Evolutionary conservation across 2,113 vertebrate genomes (phyloP).

Genomic region (Serilophus lunatus): DNA sequence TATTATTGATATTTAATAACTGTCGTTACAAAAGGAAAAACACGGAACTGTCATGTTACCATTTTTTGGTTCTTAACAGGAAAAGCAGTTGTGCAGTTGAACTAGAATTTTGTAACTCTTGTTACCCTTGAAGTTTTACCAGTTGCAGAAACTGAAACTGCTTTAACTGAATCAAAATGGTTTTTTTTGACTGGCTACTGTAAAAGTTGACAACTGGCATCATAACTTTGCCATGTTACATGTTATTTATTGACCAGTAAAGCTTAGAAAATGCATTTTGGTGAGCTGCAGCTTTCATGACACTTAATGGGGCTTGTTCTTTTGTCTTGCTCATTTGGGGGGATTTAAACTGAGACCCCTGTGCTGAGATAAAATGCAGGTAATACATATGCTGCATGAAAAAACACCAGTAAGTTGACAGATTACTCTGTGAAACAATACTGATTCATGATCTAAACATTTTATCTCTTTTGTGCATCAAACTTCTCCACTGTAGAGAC

Average conservation of each 20-base stretch:
- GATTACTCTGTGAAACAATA: neutral
- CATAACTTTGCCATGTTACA: neutral
- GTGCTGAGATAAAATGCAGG: neutral
- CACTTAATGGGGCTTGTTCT: neutral
- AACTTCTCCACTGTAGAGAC: neutral
- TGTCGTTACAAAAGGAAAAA: neutral
- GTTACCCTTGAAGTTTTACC: neutral
- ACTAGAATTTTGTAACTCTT: neutral
- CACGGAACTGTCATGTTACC: neutral
- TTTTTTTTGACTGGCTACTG: neutral
- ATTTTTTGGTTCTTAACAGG: neutral
- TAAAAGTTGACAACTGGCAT: neutral
- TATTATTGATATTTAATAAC: neutral
- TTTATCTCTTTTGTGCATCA: neutral
- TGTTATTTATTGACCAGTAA: neutral
- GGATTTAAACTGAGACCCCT: neutral
- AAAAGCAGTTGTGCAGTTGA: neutral
- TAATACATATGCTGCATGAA: neutral
- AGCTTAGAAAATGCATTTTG: neutral
- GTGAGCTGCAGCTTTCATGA: neutral
- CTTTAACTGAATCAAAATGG: neutral
- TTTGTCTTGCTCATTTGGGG: neutral
- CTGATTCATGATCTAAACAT: neutral
- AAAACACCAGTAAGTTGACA: neutral
- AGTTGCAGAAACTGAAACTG: neutral